Conservation (phyloP, 2,113 vertebrate genomes). For the Eublepharis macularius region DNA sequence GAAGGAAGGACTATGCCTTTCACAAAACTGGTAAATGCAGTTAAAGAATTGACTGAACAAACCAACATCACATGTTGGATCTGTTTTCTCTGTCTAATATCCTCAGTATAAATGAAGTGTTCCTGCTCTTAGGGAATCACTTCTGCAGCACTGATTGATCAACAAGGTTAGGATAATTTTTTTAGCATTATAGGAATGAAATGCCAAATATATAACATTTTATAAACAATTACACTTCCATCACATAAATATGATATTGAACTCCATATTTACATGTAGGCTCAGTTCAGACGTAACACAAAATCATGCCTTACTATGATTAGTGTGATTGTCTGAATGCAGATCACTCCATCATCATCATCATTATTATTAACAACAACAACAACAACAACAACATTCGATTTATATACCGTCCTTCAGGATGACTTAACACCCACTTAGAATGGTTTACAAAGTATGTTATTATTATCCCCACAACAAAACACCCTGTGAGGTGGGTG, state of each 20-base stretch:
- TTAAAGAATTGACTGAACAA: not conserved
- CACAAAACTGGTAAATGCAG: not conserved
- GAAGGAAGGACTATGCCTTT: not conserved
- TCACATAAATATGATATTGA: not conserved
- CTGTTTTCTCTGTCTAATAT: not conserved
- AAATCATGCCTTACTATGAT: no score
- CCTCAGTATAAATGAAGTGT: not conserved
- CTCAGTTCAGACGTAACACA: no score
- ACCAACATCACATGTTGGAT: not conserved
- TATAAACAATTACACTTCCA: not conserved
- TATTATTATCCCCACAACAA: no score
- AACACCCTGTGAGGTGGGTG: no score
- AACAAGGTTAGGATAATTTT: not conserved
- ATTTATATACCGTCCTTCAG: no score
- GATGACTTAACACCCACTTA: no score
- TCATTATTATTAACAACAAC: no score
- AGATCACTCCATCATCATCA: no score
- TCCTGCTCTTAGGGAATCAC: no score
- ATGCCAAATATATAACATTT: not conserved
- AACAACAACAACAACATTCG: no score
- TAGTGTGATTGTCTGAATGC: no score
- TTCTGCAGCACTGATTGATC: not conserved
- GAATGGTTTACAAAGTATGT: no score
- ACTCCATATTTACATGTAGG: not conserved
- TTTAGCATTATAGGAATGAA: not conserved